Evolutionary conservation across 2,797 vertebrate species (phyloP).

Genomic region (Amphiprion clarkii): DNA sequence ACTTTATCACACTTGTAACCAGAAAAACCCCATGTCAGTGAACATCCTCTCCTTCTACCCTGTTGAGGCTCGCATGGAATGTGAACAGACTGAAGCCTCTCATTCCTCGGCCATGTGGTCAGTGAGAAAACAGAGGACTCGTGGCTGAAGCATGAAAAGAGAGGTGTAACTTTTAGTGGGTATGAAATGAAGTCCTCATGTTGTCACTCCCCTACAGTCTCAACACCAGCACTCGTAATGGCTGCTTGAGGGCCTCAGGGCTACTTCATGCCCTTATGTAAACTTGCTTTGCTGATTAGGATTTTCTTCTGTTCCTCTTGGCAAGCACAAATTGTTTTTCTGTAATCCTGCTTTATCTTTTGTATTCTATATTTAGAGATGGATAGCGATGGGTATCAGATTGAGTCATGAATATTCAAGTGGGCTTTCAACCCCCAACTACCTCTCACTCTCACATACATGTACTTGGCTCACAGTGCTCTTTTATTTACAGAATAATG

Average conservation of each 20-base stretch:
- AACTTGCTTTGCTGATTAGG: constrained; percentile 28
- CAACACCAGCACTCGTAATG: constrained; percentile 9
- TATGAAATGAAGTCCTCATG: constrained; percentile 34
- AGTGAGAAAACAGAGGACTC: constrained; percentile 60
- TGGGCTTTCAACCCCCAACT: constrained; percentile 13
- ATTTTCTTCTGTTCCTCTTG: constrained; percentile 28
- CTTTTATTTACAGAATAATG: constrained; percentile 16
- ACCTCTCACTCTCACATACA: not conserved
- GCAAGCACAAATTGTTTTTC: constrained; percentile 5
- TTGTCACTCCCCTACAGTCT: not conserved
- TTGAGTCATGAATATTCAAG: constrained; percentile 31
- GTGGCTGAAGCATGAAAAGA: constrained; percentile 53
- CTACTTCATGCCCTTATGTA: constrained; percentile 14
- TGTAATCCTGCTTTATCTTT: constrained; percentile 44
- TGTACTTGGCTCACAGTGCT: constrained; percentile 4
- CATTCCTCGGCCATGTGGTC: constrained; percentile 51
- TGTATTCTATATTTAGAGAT: constrained; percentile 34
- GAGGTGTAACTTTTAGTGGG: constrained; percentile 25
- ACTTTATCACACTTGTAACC: not conserved
- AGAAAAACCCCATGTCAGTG: not conserved
- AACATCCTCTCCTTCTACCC: constrained; percentile 32
- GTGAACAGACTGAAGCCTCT: constrained; percentile 35
- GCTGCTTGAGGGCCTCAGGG: constrained; percentile 13
- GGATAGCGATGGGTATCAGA: constrained; percentile 13
- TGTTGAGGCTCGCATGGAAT: constrained; percentile 55